phyloP scores from a whole-genome alignment of 2,797 vertebrate genomes.

The Mormyrus proboscirostris region DNA sequence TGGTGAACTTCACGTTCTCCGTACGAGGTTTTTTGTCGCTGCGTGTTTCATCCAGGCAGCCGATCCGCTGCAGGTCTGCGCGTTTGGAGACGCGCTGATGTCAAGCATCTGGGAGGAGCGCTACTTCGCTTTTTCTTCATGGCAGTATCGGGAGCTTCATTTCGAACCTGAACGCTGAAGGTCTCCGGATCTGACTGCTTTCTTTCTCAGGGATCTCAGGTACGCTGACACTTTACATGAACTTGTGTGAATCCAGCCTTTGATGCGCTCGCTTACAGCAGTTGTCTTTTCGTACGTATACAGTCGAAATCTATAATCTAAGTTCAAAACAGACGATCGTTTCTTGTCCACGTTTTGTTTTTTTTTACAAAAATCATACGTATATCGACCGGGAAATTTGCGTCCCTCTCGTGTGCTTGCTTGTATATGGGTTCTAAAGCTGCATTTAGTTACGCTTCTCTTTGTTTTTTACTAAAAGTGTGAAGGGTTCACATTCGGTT shows the following conservation, averaged over 20 bases:
- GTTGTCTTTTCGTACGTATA: neutral
- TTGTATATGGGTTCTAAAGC: neutral
- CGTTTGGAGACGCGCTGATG: conserved; percentile 8
- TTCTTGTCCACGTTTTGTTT: neutral
- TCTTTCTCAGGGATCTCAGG: neutral
- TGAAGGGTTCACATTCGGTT: neutral
- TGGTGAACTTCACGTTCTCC: neutral
- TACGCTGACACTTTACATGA: neutral
- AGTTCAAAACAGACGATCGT: neutral
- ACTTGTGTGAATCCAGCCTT: neutral
- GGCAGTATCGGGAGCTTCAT: conserved; percentile 37
- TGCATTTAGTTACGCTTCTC: neutral
- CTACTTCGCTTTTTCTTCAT: conserved; percentile 34
- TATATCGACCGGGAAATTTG: neutral
- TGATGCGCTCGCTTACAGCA: neutral
- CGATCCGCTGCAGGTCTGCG: neutral
- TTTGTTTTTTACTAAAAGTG: neutral
- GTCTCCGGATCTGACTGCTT: conserved; percentile 35
- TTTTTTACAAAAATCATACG: neutral
- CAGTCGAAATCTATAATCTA: neutral
- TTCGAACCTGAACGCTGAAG: conserved; percentile 38
- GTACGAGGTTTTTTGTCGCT: neutral
- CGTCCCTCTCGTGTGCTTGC: neutral
- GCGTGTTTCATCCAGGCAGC: neutral
- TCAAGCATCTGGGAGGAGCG: conserved; percentile 50